Base-by-base conservation (phyloP, 37 sponge, comb jelly and placozoan genomes). In the Lycopodina hypogea region DNA sequence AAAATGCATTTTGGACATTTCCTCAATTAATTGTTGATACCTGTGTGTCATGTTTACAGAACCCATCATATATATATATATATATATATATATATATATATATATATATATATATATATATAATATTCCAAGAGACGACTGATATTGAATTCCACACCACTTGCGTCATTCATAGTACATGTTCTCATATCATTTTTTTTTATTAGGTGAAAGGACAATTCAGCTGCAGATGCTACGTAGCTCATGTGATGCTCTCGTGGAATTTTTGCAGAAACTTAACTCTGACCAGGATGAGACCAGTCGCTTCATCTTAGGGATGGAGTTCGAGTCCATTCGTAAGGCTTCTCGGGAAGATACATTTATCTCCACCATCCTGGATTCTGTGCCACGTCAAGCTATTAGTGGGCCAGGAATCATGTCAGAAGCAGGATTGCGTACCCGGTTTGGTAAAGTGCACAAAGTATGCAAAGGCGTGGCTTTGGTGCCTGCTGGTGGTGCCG, bases 381-480 rank as follows among this genome's bases (percentile, higher is more conserved):
- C 86, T 34, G 65, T 94, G 17, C 95, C 95, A 1, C 23, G 51
- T 33, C 68, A 63, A 12, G 92, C 89, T 0, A 9, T 88, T n/a
- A 67, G 24, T 21, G 84, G 62, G 1, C 24, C 9, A 0, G 89
- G 89, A 50, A 69, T 94, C 32, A 70, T 72, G 32, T 80, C 86
- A n/a, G 89, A 84, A 53, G 71, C 74, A 1, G 86, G 79, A 0
- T 66, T 94, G 58, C 62, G 82, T 41, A 55, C 56, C 39, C 64
- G 95, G 37, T 94, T 94, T 61, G 55, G 42, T 33, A 76, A 76
- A 34, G 93, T 94, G 18, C 77, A 74, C 67, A 42, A 57, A 52
- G 59, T 88, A 0, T 86, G 90, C 50, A 68, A 45, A 28, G 41
- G 90, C 30, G 93, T 95, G 17, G 87, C 90, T 37, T 83, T 95